Base-by-base conservation (phyloP, 2,888 invertebrate genomes). In the Dasysyrphus albostriatus region DNA sequence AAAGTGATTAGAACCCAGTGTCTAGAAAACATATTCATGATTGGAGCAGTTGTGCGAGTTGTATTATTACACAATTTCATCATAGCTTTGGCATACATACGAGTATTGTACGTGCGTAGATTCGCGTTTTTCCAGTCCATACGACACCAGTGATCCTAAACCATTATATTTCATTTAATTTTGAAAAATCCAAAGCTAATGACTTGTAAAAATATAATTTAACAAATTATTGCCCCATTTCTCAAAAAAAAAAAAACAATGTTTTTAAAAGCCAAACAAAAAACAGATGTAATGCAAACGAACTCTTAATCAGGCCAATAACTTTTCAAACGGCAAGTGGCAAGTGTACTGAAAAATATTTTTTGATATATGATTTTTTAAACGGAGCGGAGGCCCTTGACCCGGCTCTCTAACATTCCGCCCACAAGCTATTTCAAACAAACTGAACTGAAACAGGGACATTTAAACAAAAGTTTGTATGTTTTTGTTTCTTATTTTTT, bases 271-370 rank as follows among this genome's bases (percentile, higher is more conserved):
- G 8, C 24, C 47, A 56, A 56, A 34, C 4, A 61, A 32, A 32
- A 54, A 54, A 63, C 51, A 54, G 14, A 39, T 39, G 14, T 24
- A 69, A 29, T 69, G 69, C 54, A 69, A 69, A 69, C 51, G 39
- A 69, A 69, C 69, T 69, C 39, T 69, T 39, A 54, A 69, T 54
- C 69, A 69, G 69, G 54, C 37, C 69, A 69, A 69, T 69, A 39
- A 69, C 69, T 24, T 69, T 69, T 54, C n/a, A 54, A 69, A 29
- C 9, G 29, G 29, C 69, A 29, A 54, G 14, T 39, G 29, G 29
- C 69, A 29, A 54, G 14, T 39, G 29, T 54, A 54, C 9, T 37
- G n/a, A 51, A 69, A 51, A 24, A 24, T 2, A 24, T 2, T 54
- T 51, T 54, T 54, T 54, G 51, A 69, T 51, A 51, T 69, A 69